These are phyloP conservation scores for Pectinophora gossypiella DNA, from an alignment of 1,140 invertebrate species.

Conservation along the genomic window DNA sequence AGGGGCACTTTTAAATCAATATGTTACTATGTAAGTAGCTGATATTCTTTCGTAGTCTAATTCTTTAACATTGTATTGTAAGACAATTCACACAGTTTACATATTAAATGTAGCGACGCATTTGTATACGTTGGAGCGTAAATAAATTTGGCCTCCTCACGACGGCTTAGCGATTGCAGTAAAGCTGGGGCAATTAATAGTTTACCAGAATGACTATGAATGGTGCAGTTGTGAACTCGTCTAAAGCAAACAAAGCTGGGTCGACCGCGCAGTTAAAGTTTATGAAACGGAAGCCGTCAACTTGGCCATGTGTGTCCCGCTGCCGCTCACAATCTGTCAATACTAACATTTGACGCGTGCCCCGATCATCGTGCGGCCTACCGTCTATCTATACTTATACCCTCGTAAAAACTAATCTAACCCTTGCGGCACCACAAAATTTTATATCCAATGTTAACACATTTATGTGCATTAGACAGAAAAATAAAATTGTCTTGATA, in stretches of 20 bases:
- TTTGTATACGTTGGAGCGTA: neutral
- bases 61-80: no score
- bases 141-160: neutral
- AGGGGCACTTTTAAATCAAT: no score
- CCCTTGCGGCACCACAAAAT: neutral
- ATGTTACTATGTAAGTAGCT: no score
- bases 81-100: no score
- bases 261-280: conserved; percentile 68
- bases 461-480: no score
- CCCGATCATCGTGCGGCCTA: conserved; percentile 37
- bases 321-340: conserved; percentile 58
- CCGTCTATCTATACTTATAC: neutral
- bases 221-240: conserved; percentile 56
- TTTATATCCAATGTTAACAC: neutral
- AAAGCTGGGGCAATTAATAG: conserved; percentile 46
- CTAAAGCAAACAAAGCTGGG: conserved; percentile 69
- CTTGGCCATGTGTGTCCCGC: conserved; percentile 43
- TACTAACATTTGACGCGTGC: conserved; percentile 58
- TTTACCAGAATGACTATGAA: conserved; percentile 57
- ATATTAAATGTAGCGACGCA: no score
- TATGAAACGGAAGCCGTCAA: conserved; percentile 68
- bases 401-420: conserved; percentile 1
- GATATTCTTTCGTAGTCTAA: no score
- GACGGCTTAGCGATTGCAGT: neutral
- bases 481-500: no score